Evolutionary conservation across 2,797 vertebrate species (phyloP), one percentile per base, ranked within the genome.

Genomic region (Lacerta bilineata): DNA sequence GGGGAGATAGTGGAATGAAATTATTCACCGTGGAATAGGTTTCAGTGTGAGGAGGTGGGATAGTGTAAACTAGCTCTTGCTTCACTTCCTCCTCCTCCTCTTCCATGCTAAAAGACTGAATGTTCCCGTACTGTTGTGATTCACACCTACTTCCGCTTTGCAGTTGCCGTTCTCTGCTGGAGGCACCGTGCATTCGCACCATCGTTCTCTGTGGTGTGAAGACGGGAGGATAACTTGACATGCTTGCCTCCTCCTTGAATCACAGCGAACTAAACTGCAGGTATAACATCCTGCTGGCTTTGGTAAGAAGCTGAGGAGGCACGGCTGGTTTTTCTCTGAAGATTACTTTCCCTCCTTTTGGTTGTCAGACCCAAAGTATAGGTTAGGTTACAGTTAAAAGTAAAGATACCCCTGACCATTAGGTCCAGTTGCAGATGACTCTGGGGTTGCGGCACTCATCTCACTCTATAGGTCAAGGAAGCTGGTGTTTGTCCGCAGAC

Each of bases 101-200:
- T 61, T 55, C 59, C 8, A 4, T 7, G 13, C 6, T 76, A 11
- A 39, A 83, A 69, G 9, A 29, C 43, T 68, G 72, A 50, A 83
- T 88, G 25, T 83, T 83, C n/a, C 41, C 55, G 13, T 29, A 83
- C 5, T 69, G 71, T 69, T 69, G 61, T 68, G 43, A 88, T 75
- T 77, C 18, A 39, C 27, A 36, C 27, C 79, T 66, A 39, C 11
- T 46, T 69, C 39, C 36, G n/a, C 55, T 87, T 61, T 76, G 39
- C 18, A 64, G 13, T 20, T 46, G 11, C 23, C 50, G n/a, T 72
- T 71, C 43, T 43, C 61, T 50, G 46, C 43, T 88, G 39, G 29
- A 68, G 59, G 29, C 79, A 64, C 17, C 11, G 7, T 64, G 39
- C 39, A 33, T 87, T 76, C 29, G 36, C n/a, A 82, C 20, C 18